phyloP scores from a whole-genome alignment of 2,113 vertebrate genomes.

The Platichthys stellatus region DNA sequence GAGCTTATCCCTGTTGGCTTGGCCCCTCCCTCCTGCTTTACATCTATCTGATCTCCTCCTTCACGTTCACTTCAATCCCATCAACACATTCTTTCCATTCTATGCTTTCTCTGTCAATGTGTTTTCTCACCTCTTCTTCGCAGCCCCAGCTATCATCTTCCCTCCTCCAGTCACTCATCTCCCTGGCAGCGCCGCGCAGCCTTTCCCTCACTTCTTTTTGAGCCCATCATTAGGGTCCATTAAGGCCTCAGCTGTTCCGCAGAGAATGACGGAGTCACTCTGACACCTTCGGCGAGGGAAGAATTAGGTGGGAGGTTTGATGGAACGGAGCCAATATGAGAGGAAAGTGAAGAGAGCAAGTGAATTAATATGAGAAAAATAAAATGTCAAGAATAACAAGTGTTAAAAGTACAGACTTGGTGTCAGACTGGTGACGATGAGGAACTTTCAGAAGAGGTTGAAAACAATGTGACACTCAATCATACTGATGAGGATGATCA shows the following conservation, averaged over 20 bases:
- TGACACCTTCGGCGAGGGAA: slow-evolving; percentile 38
- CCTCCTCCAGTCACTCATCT: slow-evolving; percentile 40
- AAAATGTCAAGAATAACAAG: slow-evolving; percentile 13
- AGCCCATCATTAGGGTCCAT: slow-evolving; percentile 61
- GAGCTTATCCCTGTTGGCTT: slow-evolving; percentile 16
- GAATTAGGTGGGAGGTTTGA: slow-evolving; percentile 49
- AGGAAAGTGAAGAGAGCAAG: slow-evolving; percentile 38
- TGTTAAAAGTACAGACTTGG: not conserved
- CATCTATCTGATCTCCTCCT: slow-evolving; percentile 35
- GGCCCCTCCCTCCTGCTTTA: slow-evolving; percentile 1
- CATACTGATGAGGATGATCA: not conserved
- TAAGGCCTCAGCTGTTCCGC: slow-evolving; percentile 49
- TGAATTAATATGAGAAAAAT: slow-evolving; percentile 33
- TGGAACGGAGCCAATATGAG: slow-evolving; percentile 37
- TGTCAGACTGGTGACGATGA: slow-evolving; percentile 27
- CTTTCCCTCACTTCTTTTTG: slow-evolving; percentile 36
- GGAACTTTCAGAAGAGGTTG: slow-evolving; percentile 36
- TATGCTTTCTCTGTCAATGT: slow-evolving; percentile 32
- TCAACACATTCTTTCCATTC: slow-evolving; percentile 50
- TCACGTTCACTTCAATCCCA: slow-evolving; percentile 48
- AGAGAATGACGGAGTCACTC: slow-evolving; percentile 45
- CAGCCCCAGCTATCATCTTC: slow-evolving; percentile 26
- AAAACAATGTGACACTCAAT: slow-evolving; percentile 13
- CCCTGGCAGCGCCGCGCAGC: slow-evolving; percentile 1
- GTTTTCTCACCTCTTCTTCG: slow-evolving; percentile 65